phyloP scores from a whole-genome alignment of 2,797 vertebrate species.

The Loriculus beryllinus region DNA sequence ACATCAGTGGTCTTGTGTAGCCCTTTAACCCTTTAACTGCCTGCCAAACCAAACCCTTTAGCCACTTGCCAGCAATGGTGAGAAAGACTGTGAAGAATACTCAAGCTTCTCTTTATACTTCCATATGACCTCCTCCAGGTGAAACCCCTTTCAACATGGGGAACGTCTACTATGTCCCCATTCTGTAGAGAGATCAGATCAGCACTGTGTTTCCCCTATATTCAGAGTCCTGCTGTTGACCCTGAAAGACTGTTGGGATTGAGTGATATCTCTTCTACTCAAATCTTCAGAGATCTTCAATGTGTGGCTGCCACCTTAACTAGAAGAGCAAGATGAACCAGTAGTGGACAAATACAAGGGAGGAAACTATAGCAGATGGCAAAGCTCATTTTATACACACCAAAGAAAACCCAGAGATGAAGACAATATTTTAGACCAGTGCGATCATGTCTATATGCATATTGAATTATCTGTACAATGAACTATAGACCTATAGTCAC shows the following conservation, averaged over 20 bases:
- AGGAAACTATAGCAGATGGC: not conserved
- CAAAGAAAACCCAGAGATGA: not conserved
- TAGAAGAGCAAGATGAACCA: not conserved
- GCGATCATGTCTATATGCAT: not conserved
- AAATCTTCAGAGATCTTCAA: conserved; percentile 12
- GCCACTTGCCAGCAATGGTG: not conserved
- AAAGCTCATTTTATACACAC: not conserved
- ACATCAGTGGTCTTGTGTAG: not conserved
- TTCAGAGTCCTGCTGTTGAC: not conserved
- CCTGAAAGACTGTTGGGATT: not conserved
- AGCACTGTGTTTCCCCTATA: not conserved
- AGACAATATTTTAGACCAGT: not conserved
- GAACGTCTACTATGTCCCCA: not conserved
- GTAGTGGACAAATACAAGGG: not conserved
- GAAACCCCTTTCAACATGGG: not conserved
- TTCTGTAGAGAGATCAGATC: not conserved
- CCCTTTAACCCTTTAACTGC: not conserved
- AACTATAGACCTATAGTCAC: not conserved
- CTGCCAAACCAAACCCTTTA: not conserved
- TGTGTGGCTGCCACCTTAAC: not conserved
- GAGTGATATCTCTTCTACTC: not conserved
- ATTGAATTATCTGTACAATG: not conserved
- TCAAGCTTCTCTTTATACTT: not conserved
- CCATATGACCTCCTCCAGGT: not conserved
- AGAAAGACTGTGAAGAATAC: not conserved